A percentile compares a stretch with the other conserved stretches of the same genome.
Evolutionary conservation across 92 coral and sea anemone species (phyloP).

Genomic region (Heteractis magnifica): DNA sequence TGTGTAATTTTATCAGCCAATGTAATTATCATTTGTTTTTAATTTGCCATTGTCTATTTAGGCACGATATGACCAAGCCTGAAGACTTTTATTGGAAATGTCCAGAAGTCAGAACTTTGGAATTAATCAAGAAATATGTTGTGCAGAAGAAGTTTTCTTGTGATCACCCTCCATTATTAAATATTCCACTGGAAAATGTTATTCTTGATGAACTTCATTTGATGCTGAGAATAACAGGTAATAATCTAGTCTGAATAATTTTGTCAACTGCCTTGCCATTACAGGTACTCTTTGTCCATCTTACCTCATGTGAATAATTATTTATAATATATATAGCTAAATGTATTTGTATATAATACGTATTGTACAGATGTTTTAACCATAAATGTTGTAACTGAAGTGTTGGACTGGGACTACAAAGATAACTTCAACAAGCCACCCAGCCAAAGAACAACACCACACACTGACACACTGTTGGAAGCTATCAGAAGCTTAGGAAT

Average conservation of each 20-base stretch:
- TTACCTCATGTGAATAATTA: no score
- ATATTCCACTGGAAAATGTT: slow-evolving; percentile 54
- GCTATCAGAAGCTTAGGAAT: slow-evolving; percentile 47
- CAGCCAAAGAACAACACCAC: slow-evolving; percentile 33
- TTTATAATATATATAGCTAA: neutral
- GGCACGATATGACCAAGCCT: neutral
- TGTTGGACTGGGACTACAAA: slow-evolving; percentile 31
- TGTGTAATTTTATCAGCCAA: no score
- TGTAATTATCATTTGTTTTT: no score
- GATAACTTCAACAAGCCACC: slow-evolving; percentile 49
- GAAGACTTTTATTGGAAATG: slow-evolving; percentile 25
- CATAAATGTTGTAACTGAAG: slow-evolving; percentile 49
- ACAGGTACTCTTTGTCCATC: no score
- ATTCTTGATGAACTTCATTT: slow-evolving; percentile 68
- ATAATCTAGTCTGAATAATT: neutral
- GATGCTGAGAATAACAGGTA: slow-evolving; percentile 68
- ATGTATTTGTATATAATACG: neutral
- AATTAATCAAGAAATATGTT: neutral
- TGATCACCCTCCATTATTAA: slow-evolving; percentile 47
- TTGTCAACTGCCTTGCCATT: neutral
- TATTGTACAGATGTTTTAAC: slow-evolving; percentile 42
- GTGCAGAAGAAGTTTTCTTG: slow-evolving; percentile 42
- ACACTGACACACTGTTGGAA: slow-evolving; percentile 19
- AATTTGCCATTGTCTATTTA: neutral
- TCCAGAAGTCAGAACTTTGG: slow-evolving; percentile 35